Base-by-base conservation (phyloP, 1,140 invertebrate genomes). In the Lordiphosa collinella region DNA sequence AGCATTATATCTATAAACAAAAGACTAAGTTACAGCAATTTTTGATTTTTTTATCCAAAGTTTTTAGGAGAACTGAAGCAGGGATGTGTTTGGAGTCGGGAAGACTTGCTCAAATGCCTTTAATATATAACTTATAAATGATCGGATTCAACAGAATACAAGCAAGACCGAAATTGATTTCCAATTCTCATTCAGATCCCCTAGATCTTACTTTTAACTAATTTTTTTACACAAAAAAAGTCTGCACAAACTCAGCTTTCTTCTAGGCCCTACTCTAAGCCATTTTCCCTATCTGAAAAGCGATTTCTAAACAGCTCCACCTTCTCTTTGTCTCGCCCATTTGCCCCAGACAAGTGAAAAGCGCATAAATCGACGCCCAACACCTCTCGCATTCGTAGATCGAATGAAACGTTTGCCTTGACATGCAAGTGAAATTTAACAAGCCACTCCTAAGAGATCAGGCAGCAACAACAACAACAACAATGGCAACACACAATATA, bases 401-500 rank as follows among this genome's bases (percentile, higher is more conserved):
- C 38, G 54, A 53, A 18, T 35, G 35, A 40, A 43, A 51, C 55
- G 36, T 47, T 64, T 80, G 69, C 41, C 59, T 64, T 69, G 70
- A 80, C 76, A 70, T 82, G 70, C 76, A 80, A 84, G 78, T 84
- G 78, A 84, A 84, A 84, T 84, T 84, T 84, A 84, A 84, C 78
- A 73, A 84, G 78, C 72, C 78, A 84, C 78, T 84, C 78, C 78
- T 78, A 59, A 43, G 47, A 68, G 67, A 82, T 63, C 56, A 52
- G 34, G 4, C 55, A 35, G 12, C 25, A 41, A 29, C 40, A 6
- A 4, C 29, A 60, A 37, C 66, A 54, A 22, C 13, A 70, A 50
- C 55, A 53, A 78, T 49, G 54, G 58, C 52, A 59, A 48, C 66
- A 59, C 55, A 70, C 56, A 60, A 54, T 58, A 69, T 61, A 57